A percentile compares a stretch with the other conserved stretches of the same genome.
These are phyloP conservation scores for Petrolisthes cinctipes DNA, from an alignment of 2,888 invertebrate genomes.

Conservation along the genomic window DNA sequence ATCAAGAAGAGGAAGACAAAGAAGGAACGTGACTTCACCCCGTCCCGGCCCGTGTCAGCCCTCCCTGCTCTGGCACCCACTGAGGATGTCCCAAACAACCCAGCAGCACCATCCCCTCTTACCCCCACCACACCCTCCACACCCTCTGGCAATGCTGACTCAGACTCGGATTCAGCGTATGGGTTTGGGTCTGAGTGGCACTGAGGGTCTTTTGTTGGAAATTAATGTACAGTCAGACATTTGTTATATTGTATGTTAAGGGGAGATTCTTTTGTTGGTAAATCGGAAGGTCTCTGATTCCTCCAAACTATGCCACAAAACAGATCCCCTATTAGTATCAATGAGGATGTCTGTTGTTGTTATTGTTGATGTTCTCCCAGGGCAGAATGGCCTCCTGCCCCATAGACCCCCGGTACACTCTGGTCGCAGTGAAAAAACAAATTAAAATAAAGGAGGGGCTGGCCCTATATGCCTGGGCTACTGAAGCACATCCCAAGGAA, in stretches of 20 bases:
- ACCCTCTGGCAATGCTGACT: slow-evolving; percentile 49
- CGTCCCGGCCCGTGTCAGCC: slow-evolving; percentile 45
- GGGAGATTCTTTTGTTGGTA: no score
- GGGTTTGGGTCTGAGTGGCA: slow-evolving; percentile 85
- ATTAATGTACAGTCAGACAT: background rate
- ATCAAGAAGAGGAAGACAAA: slow-evolving; percentile 79
- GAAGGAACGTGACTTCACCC: slow-evolving; percentile 69
- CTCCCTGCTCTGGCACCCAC: slow-evolving; percentile 39
- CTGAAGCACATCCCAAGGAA: no score
- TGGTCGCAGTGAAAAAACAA: no score
- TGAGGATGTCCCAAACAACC: slow-evolving; percentile 27
- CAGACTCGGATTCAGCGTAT: slow-evolving; percentile 89
- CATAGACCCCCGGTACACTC: no score
- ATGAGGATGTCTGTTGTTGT: no score
- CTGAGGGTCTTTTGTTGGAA: background rate
- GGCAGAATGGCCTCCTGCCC: no score
- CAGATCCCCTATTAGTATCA: no score
- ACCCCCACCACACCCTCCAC: slow-evolving; percentile 56
- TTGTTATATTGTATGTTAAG: background rate
- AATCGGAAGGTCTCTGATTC: no score
- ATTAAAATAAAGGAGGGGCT: no score
- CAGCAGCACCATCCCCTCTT: slow-evolving; percentile 17
- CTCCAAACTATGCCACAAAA: no score
- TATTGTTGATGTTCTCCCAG: no score
- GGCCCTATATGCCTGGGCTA: no score